Conservation (phyloP, 2,888 invertebrate genomes). For the Macropis europaea region DNA sequence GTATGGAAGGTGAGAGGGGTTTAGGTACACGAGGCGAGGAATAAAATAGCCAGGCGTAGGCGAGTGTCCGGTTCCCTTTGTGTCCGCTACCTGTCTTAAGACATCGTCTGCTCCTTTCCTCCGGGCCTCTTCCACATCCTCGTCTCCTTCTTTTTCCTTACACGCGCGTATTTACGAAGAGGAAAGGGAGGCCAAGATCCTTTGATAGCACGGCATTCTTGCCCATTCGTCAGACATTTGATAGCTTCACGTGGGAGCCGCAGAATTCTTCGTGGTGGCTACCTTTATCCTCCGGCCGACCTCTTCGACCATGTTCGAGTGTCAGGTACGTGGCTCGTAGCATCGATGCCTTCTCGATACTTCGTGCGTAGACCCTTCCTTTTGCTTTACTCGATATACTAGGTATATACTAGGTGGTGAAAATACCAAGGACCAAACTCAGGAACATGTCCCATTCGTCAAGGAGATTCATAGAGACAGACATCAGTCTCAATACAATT, state of each 20-base stretch:
- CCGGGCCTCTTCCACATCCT: slow-evolving; percentile 10
- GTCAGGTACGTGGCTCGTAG: slow-evolving; percentile 53
- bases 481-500: too few relatives aligned
- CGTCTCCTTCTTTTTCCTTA: slow-evolving; percentile 60
- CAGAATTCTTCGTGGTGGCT: slow-evolving; percentile 70
- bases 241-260: slow-evolving; percentile 76
- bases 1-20: slow-evolving; percentile 42
- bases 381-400: background rate
- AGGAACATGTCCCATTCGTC: too few relatives aligned
- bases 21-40: slow-evolving; percentile 52
- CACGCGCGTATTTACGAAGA: slow-evolving; percentile 62
- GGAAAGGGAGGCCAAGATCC: slow-evolving; percentile 68
- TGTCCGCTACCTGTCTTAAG: slow-evolving; percentile 78
- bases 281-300: slow-evolving; percentile 55
- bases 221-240: slow-evolving; percentile 79
- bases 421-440: too few relatives aligned
- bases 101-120: slow-evolving; percentile 65
- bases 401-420: too few relatives aligned
- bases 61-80: slow-evolving; percentile 78
- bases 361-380: slow-evolving; percentile 14
- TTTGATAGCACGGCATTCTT: slow-evolving; percentile 78
- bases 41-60: slow-evolving; percentile 69
- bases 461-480: too few relatives aligned
- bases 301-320: slow-evolving; percentile 49
- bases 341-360: slow-evolving; percentile 58